These are phyloP conservation scores for Drosophila suzukii DNA, from an alignment of 1,140 invertebrate genomes.

Conservation along the genomic window DNA sequence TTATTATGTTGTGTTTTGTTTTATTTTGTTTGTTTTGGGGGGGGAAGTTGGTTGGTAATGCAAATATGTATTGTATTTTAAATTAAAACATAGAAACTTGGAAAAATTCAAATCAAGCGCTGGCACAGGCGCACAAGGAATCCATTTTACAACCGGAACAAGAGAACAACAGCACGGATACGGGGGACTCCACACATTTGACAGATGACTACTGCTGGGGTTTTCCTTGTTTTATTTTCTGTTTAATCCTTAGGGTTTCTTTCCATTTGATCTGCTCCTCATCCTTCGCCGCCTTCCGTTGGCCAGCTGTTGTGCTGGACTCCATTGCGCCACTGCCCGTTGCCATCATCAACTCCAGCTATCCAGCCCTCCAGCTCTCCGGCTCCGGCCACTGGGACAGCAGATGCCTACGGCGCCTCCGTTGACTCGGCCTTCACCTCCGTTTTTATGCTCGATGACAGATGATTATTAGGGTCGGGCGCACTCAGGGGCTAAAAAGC, in stretches of 20 bases:
- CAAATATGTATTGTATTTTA: conserved; percentile 76
- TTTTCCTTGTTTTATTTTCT: not conserved
- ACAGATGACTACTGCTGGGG: conserved; percentile 34
- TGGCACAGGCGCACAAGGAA: conserved; percentile 61
- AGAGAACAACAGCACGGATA: conserved; percentile 37
- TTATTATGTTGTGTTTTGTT: conserved; percentile 28
- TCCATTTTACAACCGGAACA: conserved; percentile 43
- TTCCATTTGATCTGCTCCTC: not conserved
- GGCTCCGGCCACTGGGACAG: conserved; percentile 37
- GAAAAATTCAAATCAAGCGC: conserved; percentile 78
- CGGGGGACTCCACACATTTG: conserved; percentile 33
- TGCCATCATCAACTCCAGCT: conserved; percentile 52
- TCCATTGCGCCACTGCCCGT: conserved; percentile 60
- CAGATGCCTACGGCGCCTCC: conserved; percentile 75
- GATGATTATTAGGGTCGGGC: conserved; percentile 84
- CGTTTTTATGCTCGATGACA: conserved; percentile 74
- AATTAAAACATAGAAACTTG: conserved; percentile 79
- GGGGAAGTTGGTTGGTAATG: conserved; percentile 53
- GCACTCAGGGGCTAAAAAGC: conserved; percentile 82
- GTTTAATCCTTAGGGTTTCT: not conserved
- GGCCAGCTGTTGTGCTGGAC: conserved; percentile 21
- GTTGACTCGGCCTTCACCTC: conserved; percentile 82
- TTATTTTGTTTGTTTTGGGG: conserved; percentile 21
- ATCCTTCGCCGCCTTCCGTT: not conserved
- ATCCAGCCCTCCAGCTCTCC: conserved; percentile 28